Base-by-base conservation (phyloP, 2,888 invertebrate species). In the Apodemia zela region DNA sequence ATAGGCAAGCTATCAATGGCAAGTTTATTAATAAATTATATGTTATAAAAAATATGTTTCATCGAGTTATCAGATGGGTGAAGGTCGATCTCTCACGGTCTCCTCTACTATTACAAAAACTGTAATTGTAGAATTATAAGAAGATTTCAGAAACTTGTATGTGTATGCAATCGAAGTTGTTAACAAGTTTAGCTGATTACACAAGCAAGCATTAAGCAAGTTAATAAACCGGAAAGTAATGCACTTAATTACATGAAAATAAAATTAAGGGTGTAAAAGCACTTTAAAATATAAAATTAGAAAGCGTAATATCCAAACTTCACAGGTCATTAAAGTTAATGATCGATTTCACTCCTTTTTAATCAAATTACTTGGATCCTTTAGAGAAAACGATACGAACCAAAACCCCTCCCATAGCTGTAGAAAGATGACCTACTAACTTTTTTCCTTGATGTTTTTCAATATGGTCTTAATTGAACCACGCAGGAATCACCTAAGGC, bases 301-400 rank as follows among this genome's bases (percentile, higher is more conserved):
- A 73, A 70, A 75, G 75, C 76, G 77, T 77, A 76, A 81, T 74
- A 75, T 74, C 70, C 75, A 73, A 82, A 83, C 73, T 85, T 83
- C 65, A 71, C 74, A 75, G 78, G 75, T 81, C 72, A 78, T 82
- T 81, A 81, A 81, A 82, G 80, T 84, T 81, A 78, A 80, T 78
- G 81, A 42, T 42, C 42, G 74, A 79, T 80, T 84, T 84, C 70
- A 74, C 76, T 79, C 75, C 69, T 75, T 76, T 77, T 77, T 76
- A 66, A 69, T 65, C 65, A 69, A 71, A 72, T 68, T 79, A 79
- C 78, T 81, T 67, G 71, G 69, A 76, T 81, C 84, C 83, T 79
- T 79, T 75, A 80, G 77, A 54, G 82, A 77, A 80, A 81, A 81
- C 79, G 82, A 79, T 75, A 75, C 76, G 67, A 74, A 75, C 73